These are phyloP conservation scores for Arrhamphus sclerolepis DNA, from an alignment of 2,797 vertebrate genomes.

Conservation along the genomic window DNA sequence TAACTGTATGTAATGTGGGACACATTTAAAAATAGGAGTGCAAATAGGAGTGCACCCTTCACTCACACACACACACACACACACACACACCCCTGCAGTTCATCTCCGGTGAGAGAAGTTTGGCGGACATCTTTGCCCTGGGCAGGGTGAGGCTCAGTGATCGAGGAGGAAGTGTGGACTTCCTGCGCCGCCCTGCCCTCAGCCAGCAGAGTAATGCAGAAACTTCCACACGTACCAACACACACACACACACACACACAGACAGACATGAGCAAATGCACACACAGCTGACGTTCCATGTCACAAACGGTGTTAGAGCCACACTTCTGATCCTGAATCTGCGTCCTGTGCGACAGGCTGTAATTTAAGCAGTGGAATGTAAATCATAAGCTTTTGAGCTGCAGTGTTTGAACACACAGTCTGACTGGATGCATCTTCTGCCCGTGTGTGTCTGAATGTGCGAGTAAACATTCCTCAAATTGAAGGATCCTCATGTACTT, in stretches of 20 bases:
- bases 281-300: conserved; percentile 15
- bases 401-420: conserved; percentile 24
- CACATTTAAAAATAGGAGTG: conserved; percentile 58
- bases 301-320: not conserved
- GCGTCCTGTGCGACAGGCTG: conserved; percentile 17
- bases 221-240: not conserved
- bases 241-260: not conserved
- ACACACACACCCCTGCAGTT: conserved; percentile 7
- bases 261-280: not conserved
- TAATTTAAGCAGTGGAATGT: conserved; percentile 62
- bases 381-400: conserved; percentile 61
- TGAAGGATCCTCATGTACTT: conserved; percentile 14
- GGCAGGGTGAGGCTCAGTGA: conserved; percentile 51
- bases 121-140: conserved; percentile 43
- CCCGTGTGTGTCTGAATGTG: conserved; percentile 18
- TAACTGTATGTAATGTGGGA: conserved; percentile 41
- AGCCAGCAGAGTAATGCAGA: conserved; percentile 14
- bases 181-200: conserved; percentile 61
- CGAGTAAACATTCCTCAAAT: conserved; percentile 45
- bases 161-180: conserved; percentile 59
- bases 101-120: conserved; percentile 55
- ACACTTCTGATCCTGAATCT: conserved; percentile 20
- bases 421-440: conserved; percentile 9
- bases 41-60: not conserved
- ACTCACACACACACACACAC: conserved; percentile 3